A percentile compares a stretch with the other conserved stretches of the same genome.
Conservation (phyloP, 2,113 vertebrate genomes). For the Pseudonaja textilis region DNA sequence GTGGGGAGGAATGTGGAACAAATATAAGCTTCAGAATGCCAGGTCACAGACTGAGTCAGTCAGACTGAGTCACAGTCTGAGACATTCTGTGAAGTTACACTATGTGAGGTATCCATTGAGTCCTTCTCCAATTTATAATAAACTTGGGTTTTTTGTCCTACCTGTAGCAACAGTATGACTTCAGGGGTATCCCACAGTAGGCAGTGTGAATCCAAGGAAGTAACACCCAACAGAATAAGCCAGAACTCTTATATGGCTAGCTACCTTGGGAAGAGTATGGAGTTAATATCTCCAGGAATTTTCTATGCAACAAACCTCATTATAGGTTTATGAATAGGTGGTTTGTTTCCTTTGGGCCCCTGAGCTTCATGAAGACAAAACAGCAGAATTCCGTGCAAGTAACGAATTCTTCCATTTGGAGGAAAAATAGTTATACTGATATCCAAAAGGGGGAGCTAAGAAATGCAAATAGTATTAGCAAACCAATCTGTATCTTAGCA, state of each 20-base stretch:
- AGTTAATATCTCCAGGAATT: background rate
- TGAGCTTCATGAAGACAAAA: background rate
- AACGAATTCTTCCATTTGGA: background rate
- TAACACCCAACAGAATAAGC: background rate
- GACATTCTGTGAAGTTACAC: background rate
- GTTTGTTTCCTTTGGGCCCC: background rate
- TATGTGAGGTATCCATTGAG: background rate
- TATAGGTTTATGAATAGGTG: background rate
- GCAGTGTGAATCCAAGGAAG: background rate
- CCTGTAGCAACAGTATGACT: background rate
- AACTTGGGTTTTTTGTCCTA: background rate
- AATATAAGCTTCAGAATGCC: background rate
- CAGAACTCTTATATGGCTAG: background rate
- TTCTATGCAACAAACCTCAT: background rate
- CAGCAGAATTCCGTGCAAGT: background rate
- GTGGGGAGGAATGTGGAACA: background rate
- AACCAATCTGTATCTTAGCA: background rate
- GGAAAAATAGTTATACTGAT: background rate
- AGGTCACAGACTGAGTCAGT: background rate
- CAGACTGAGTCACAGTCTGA: background rate
- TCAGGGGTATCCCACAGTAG: background rate
- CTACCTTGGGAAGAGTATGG: background rate
- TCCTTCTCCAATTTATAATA: background rate
- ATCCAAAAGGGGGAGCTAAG: background rate
- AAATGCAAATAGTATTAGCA: background rate